Base-by-base conservation (phyloP, 2,888 invertebrate genomes). In the Cyclophora albipunctata region DNA sequence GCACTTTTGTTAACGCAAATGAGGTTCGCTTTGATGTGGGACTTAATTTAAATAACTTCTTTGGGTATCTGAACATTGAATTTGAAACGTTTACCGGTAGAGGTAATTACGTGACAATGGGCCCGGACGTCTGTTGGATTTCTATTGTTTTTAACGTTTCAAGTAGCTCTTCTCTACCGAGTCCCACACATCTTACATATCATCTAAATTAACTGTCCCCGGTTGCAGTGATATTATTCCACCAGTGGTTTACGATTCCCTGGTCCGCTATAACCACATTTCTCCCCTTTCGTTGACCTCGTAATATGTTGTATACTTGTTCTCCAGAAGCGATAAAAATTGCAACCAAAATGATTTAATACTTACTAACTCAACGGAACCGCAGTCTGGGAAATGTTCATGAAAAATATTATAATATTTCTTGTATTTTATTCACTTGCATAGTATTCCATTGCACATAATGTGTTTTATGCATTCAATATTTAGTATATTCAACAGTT, bases 1-100 rank as follows among this genome's bases (percentile, higher is more conserved):
- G 74, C 79, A 85, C 82, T 84, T 84, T 84, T 84, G 76, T 83
- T 74, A 82, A 82, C 73, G 80, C 76, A 85, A 86, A 87, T 85
- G 84, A 86, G 81, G 73, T 79, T 80, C 76, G 71, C 78, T 85
- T 84, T 83, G 79, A 80, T 73, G 70, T 74, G 64, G 67, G 73
- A 73, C 73, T 78, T 75, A 75, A 83, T 83, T 83, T 79, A 78
- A 81, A 84, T 79, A 80, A 74, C 66, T 66, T 71, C 67, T 69
- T 67, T 65, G 66, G 64, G 63, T 64, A 62, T 62, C 66, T 68
- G 66, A 68, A 66, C 66, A 60, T 45, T 62, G 20, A 20, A 37
- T 37, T 37, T 37, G 66, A 71, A 63, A 50, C 54, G 48, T 54
- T 56, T 51, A 48, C 43, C 45, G 46, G 53, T 53, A 53, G 65